These are phyloP conservation scores for Saxidomus purpurata DNA, from an alignment of 1,140 invertebrate species.

Conservation along the genomic window DNA sequence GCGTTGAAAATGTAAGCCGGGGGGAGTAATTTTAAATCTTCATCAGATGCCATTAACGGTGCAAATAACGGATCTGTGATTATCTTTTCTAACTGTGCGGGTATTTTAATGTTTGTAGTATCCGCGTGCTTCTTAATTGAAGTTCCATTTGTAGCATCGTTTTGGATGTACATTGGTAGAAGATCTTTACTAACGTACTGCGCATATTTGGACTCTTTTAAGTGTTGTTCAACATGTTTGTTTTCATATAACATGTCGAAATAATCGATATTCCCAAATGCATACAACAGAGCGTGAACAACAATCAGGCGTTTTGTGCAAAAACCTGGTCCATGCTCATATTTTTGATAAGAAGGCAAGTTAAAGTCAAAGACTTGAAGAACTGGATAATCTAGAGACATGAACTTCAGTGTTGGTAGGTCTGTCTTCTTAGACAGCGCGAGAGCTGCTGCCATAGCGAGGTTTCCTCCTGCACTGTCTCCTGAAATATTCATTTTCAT, in stretches of 20 bases:
- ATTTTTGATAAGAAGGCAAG: conserved; percentile 42
- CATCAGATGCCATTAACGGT: conserved; percentile 67
- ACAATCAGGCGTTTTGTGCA: conserved; percentile 24
- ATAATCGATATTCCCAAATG: conserved; percentile 30
- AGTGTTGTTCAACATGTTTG: conserved; percentile 3
- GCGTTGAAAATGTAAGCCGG: conserved; percentile 61
- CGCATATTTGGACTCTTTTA: not conserved
- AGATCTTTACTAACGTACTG: not conserved
- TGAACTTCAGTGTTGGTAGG: conserved; percentile 10
- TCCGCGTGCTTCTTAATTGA: not conserved
- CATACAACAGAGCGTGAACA: conserved; percentile 18
- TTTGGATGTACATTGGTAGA: not conserved
- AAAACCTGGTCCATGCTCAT: conserved; percentile 52
- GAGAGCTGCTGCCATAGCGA: conserved; percentile 50
- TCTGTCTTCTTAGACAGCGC: conserved; percentile 23
- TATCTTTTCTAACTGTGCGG: not conserved
- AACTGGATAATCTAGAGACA: conserved; percentile 50
- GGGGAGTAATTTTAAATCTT: conserved; percentile 62
- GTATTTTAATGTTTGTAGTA: not conserved
- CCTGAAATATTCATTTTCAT: conserved; percentile 1
- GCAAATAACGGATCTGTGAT: conserved; percentile 55
- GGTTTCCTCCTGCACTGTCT: conserved; percentile 60
- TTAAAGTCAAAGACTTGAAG: conserved; percentile 50
- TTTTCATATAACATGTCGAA: conserved; percentile 32
- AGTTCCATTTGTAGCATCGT: not conserved